A percentile compares a stretch with the other conserved stretches of the same genome.
phyloP scores from a whole-genome alignment of 2,797 vertebrate genomes.

The Hemitrygon akajei region DNA sequence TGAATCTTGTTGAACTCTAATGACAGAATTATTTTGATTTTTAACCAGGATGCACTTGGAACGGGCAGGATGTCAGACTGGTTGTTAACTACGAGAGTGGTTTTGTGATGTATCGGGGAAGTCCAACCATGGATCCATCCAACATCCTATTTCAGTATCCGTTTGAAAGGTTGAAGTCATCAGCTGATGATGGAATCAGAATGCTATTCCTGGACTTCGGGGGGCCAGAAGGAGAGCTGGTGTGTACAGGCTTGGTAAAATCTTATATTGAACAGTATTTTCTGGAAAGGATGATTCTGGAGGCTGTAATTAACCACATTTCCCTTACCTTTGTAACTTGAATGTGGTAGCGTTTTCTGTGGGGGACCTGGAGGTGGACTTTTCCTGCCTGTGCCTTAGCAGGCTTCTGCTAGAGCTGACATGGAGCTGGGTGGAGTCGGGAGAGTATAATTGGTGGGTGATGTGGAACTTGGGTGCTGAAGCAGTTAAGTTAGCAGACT shows the following conservation, averaged over 20 bases:
- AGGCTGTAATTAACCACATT: not conserved
- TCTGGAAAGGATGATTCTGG: not conserved
- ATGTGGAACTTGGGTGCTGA: too few species aligned
- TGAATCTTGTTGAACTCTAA: not conserved
- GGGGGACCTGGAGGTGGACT: not conserved
- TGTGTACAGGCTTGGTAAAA: slow-evolving; percentile 48
- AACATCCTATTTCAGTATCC: slow-evolving; percentile 76
- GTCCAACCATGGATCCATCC: slow-evolving; percentile 55
- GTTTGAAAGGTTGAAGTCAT: slow-evolving; percentile 87
- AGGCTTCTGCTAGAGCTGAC: too few species aligned
- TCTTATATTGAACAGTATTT: not conserved
- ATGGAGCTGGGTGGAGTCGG: too few species aligned
- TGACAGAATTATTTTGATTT: not conserved
- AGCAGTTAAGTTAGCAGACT: too few species aligned
- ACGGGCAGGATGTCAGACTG: slow-evolving; percentile 74
- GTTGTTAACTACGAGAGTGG: slow-evolving; percentile 84
- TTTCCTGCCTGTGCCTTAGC: not conserved
- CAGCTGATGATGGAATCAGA: slow-evolving; percentile 79
- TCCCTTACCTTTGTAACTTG: not conserved
- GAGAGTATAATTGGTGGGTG: too few species aligned
- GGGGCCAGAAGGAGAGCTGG: slow-evolving; percentile 90
- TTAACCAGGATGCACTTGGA: slow-evolving; percentile 71
- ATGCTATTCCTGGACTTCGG: slow-evolving; percentile 91
- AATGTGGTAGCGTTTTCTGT: not conserved
- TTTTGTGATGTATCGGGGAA: slow-evolving; percentile 72